phyloP scores from a whole-genome alignment of 1,140 invertebrate species.

The Nomia melanderi region DNA sequence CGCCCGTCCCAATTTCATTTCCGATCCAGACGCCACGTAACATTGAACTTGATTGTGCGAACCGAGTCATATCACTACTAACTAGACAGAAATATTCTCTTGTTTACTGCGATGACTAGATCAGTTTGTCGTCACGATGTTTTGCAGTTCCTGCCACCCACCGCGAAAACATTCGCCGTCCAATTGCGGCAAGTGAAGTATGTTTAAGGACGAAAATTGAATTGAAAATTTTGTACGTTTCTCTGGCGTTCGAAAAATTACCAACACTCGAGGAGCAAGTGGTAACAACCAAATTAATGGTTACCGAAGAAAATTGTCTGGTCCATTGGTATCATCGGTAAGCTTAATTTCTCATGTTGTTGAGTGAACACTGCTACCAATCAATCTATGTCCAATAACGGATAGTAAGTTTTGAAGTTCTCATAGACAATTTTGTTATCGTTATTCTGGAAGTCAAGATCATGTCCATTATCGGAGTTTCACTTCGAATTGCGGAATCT shows the following conservation, averaged over 20 bases:
- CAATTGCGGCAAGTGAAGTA: no score
- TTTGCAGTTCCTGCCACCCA: slow-evolving; percentile 55
- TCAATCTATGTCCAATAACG: no score
- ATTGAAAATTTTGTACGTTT: no score
- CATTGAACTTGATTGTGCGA: not conserved
- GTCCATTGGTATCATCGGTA: no score
- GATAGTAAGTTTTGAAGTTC: no score
- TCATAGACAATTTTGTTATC: not conserved
- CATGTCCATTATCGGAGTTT: not conserved
- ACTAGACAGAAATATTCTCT: not conserved
- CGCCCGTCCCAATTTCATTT: not conserved
- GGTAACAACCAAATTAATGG: no score
- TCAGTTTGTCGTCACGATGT: slow-evolving; percentile 27
- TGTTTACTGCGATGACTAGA: slow-evolving; percentile 24
- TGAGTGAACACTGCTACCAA: no score
- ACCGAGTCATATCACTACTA: not conserved
- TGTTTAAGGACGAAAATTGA: no score
- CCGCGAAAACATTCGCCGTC: slow-evolving; percentile 54
- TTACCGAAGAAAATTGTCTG: no score
- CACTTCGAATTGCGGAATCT: not conserved
- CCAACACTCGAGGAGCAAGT: no score
- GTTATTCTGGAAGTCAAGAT: slow-evolving; percentile 16
- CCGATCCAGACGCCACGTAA: not conserved
- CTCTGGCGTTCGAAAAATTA: no score
- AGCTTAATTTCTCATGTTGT: no score